A percentile compares a stretch with the other conserved stretches of the same genome.
Evolutionary conservation across 2,797 vertebrate genomes (phyloP).

Genomic region (Emydoidea blandingii): DNA sequence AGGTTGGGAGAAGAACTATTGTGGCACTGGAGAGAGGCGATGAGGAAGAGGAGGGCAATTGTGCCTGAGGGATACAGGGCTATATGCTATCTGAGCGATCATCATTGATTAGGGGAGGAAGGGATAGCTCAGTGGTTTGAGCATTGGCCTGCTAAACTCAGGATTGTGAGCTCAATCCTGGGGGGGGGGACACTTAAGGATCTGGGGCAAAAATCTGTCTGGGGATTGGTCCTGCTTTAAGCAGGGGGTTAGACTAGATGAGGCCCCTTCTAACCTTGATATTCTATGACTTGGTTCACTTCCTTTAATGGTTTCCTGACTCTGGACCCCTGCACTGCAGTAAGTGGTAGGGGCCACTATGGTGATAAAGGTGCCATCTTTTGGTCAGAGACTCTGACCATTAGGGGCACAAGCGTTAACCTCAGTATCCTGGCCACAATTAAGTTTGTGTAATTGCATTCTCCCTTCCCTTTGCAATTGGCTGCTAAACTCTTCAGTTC

Average conservation of each 20-base stretch:
- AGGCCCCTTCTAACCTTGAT: no score
- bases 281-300: not conserved
- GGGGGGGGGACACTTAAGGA: no score
- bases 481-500: not conserved
- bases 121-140: no score
- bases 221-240: no score
- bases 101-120: not conserved
- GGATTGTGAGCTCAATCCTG: no score
- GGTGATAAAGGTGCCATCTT: not conserved
- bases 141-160: no score
- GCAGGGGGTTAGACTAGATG: no score
- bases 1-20: not conserved
- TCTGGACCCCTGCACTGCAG: not conserved
- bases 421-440: not conserved
- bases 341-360: not conserved
- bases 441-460: not conserved
- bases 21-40: not conserved
- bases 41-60: not conserved
- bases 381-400: not conserved
- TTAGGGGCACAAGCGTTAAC: not conserved
- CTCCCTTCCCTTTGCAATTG: not conserved
- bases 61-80: accelerated
- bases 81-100: not conserved
- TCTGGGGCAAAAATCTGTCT: no score
- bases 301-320: not conserved